Conservation (phyloP, 2,888 invertebrate genomes). For the Schrankia costaestrigalis region DNA sequence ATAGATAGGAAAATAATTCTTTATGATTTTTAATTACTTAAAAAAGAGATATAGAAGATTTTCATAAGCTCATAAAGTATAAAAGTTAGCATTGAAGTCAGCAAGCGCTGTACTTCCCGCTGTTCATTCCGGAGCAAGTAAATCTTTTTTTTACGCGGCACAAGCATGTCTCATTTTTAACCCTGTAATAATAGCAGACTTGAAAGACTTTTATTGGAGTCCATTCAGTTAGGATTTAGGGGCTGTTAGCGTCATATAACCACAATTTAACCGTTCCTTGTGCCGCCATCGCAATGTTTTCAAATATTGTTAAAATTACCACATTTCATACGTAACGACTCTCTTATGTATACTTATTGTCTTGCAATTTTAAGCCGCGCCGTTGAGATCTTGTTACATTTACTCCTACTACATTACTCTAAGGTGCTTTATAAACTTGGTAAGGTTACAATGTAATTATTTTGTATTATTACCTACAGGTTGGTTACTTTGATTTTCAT, state of each 20-base stretch:
- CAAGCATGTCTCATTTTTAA: slow-evolving; percentile 29
- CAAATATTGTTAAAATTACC: slow-evolving; percentile 51
- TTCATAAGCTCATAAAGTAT: not conserved
- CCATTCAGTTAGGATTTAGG: slow-evolving; percentile 53
- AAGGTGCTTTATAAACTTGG: no score
- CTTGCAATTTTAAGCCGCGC: slow-evolving; percentile 21
- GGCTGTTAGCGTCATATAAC: slow-evolving; percentile 54
- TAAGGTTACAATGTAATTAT: no score
- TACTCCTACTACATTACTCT: no score
- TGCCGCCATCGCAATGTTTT: slow-evolving; percentile 44
- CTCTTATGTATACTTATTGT: slow-evolving; percentile 28
- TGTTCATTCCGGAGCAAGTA: slow-evolving; percentile 24
- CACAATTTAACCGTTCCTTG: slow-evolving; percentile 44
- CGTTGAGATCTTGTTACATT: no score
- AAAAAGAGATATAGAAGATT: no score
- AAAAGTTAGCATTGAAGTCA: not conserved
- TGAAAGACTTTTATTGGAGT: slow-evolving; percentile 54
- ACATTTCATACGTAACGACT: slow-evolving; percentile 45
- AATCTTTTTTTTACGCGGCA: slow-evolving; percentile 20
- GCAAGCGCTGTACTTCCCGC: slow-evolving; percentile 14
- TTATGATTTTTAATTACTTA: no score
- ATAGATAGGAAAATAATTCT: no score
- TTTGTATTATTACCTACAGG: no score
- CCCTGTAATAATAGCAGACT: slow-evolving; percentile 36
- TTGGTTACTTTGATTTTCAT: no score